Percentiles rank a stretch among this genome's conserved stretches.
Conservation (phyloP, 23 tunicate genomes). For the Diplosoma virens region DNA sequence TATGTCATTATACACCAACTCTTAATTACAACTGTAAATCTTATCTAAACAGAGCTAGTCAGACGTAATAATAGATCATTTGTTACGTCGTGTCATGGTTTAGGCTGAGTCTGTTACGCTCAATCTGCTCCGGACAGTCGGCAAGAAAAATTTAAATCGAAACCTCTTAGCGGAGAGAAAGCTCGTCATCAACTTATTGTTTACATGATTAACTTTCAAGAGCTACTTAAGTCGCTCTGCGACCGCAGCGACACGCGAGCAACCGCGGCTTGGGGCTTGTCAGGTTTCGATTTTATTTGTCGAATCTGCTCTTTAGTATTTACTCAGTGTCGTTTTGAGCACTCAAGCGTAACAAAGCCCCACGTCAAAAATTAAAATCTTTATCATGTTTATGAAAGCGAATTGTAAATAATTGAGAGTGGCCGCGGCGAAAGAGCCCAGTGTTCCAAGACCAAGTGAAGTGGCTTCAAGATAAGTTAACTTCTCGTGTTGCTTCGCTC, state of each 20-base stretch:
- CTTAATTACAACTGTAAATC: no score
- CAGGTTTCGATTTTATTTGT: not conserved
- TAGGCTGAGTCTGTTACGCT: no score
- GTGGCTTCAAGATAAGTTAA: no score
- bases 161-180: not conserved
- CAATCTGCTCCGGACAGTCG: not conserved
- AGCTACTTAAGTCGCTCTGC: not conserved
- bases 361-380: not conserved
- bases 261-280: not conserved
- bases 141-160: not conserved
- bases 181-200: not conserved
- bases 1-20: no score
- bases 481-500: no score
- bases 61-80: not conserved
- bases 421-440: no score
- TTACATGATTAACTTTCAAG: not conserved
- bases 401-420: not conserved
- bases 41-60: no score
- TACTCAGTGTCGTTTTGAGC: not conserved
- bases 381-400: not conserved
- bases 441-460: no score
- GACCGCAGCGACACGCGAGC: not conserved
- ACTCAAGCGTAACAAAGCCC: conserved; percentile 3
- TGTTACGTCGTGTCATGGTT: not conserved
- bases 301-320: not conserved